A percentile compares a stretch with the other conserved stretches of the same genome.
phyloP scores from a whole-genome alignment of 1,140 invertebrate genomes.

The Bemisia tabaci region DNA sequence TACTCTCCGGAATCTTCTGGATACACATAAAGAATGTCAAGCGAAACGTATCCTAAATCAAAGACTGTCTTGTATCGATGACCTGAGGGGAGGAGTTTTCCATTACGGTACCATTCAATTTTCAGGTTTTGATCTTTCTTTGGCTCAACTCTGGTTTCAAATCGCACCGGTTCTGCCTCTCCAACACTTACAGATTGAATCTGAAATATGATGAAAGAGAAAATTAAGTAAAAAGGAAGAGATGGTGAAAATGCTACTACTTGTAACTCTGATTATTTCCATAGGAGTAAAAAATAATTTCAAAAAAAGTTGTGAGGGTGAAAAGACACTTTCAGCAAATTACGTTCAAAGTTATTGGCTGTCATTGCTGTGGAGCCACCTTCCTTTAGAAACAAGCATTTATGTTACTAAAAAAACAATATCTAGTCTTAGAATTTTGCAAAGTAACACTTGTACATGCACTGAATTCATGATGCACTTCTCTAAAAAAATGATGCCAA shows the following conservation, averaged over 20 bases:
- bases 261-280: background rate
- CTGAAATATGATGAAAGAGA: conserved; percentile 32
- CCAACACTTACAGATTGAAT: conserved; percentile 64
- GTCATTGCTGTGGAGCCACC: no score
- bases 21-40: conserved; percentile 88
- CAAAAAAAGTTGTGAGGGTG: background rate
- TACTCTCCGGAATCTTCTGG: conserved; percentile 90
- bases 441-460: no score
- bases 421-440: no score
- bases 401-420: no score
- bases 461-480: no score
- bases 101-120: conserved; percentile 88
- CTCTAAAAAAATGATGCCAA: no score
- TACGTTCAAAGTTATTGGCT: no score
- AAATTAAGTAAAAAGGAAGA: conserved; percentile 9
- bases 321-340: no score
- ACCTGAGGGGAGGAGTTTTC: conserved; percentile 70
- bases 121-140: conserved; percentile 84
- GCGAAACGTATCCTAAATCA: conserved; percentile 87
- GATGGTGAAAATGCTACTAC: no score
- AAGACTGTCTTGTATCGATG: conserved; percentile 84
- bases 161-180: conserved; percentile 82
- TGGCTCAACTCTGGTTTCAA: conserved; percentile 89
- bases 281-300: conserved; percentile 10
- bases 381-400: no score